Conservation (phyloP, 2,113 vertebrate genomes). For the Sapajus apella region DNA sequence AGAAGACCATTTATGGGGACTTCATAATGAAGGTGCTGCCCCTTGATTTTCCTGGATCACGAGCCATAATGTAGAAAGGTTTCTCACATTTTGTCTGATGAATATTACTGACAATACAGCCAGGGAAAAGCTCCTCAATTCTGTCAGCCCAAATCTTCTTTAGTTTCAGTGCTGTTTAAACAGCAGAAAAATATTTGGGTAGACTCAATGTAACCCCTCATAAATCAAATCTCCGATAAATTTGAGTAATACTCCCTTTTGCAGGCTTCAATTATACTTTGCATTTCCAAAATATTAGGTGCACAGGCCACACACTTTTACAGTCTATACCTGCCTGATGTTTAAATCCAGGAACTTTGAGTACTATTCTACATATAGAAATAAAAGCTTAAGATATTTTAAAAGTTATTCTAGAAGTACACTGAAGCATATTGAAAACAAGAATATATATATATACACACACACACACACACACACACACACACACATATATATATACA, state of each 20-base stretch:
- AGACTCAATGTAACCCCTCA: neutral
- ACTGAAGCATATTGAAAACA: neutral
- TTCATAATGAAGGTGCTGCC: constrained; percentile 56
- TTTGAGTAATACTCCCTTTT: neutral
- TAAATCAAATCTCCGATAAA: neutral
- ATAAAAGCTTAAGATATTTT: neutral
- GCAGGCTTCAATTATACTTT: neutral
- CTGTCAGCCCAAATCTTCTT: constrained; percentile 21
- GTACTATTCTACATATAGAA: neutral
- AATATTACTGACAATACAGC: constrained; percentile 42
- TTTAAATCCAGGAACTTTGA: neutral
- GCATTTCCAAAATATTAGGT: neutral
- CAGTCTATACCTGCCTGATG: neutral
- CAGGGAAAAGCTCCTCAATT: neutral
- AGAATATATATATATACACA: neutral
- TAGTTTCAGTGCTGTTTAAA: constrained; percentile 13
- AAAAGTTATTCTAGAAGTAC: neutral
- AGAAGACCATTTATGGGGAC: constrained; percentile 36
- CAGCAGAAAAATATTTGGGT: neutral
- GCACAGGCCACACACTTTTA: neutral
- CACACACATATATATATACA: too few species aligned
- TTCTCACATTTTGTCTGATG: constrained; percentile 26
- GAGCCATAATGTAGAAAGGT: neutral
- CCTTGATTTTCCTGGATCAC: constrained; percentile 30
- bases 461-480: too few species aligned